Evolutionary conservation across 2,888 invertebrate species (phyloP).

Genomic region (Dryobota labecula): DNA sequence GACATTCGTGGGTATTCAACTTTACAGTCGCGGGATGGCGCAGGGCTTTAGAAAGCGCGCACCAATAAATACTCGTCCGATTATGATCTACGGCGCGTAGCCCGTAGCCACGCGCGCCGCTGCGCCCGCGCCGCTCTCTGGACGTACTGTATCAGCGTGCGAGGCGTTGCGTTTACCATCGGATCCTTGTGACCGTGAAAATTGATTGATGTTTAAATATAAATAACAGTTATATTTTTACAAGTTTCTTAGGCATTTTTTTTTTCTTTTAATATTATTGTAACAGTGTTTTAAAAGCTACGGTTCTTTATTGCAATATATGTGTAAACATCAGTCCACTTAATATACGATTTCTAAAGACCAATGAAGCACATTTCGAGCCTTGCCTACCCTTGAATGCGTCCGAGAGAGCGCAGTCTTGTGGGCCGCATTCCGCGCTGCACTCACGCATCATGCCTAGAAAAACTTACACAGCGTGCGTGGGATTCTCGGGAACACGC

Average conservation of each 20-base stretch:
- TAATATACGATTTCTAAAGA: slow-evolving; percentile 57
- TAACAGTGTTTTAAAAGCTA: slow-evolving; percentile 9
- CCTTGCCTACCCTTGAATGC: slow-evolving; percentile 64
- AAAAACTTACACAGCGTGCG: slow-evolving; percentile 77
- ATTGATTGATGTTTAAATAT: slow-evolving; percentile 3
- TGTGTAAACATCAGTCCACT: slow-evolving; percentile 29
- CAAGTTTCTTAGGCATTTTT: not conserved
- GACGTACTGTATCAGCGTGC: slow-evolving; percentile 47
- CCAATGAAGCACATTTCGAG: slow-evolving; percentile 58
- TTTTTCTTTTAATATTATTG: not conserved
- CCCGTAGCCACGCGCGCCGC: slow-evolving; percentile 87
- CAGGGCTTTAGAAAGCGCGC: slow-evolving; percentile 84
- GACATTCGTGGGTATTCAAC: slow-evolving; percentile 80
- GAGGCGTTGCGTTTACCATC: slow-evolving; percentile 21
- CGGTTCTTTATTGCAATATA: not conserved
- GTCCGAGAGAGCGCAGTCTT: slow-evolving; percentile 68
- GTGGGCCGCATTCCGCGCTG: slow-evolving; percentile 77
- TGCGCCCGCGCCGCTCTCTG: slow-evolving; percentile 72
- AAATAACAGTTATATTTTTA: not conserved
- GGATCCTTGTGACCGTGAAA: slow-evolving; percentile 23
- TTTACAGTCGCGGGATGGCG: slow-evolving; percentile 66
- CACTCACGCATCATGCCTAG: slow-evolving; percentile 79
- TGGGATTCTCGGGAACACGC: slow-evolving; percentile 79
- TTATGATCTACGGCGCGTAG: slow-evolving; percentile 90
- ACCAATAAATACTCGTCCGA: slow-evolving; percentile 89